A percentile compares a stretch with the other conserved stretches of the same genome.
Conservation (phyloP, 2,888 invertebrate species). For the Muschampia plurimacula region DNA sequence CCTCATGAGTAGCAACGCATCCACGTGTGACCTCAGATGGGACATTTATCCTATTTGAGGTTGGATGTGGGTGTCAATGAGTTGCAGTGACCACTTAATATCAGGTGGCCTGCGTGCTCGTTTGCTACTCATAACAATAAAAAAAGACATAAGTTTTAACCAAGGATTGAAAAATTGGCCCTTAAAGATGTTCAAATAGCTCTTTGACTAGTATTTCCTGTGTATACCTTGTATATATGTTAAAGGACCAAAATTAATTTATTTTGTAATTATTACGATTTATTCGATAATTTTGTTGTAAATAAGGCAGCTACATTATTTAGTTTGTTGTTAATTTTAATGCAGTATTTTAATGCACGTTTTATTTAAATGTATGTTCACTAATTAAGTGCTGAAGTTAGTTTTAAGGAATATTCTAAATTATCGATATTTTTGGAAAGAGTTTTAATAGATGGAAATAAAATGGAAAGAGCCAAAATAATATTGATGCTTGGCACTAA, state of each 20-base stretch:
- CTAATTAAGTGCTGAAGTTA: not conserved
- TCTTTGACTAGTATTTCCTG: not conserved
- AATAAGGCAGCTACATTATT: slow-evolving; percentile 67
- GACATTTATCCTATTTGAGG: too few relatives aligned
- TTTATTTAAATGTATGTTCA: slow-evolving; percentile 40
- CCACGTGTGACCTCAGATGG: too few relatives aligned
- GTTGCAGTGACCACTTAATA: too few relatives aligned
- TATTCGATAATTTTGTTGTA: slow-evolving; percentile 57
- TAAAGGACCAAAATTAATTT: slow-evolving; percentile 55
- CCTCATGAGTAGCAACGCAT: too few relatives aligned
- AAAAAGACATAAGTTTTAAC: too few relatives aligned
- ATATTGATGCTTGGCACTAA: not conserved
- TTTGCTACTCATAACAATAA: too few relatives aligned
- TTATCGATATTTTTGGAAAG: slow-evolving; percentile 32
- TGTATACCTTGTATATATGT: slow-evolving; percentile 2
- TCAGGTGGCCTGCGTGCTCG: too few relatives aligned
- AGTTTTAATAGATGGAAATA: slow-evolving; percentile 18
- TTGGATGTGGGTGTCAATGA: too few relatives aligned
- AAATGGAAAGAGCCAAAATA: not conserved
- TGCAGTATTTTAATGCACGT: slow-evolving; percentile 44
- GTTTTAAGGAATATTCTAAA: not conserved
- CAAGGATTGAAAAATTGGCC: too few relatives aligned
- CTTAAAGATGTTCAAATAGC: too few relatives aligned
- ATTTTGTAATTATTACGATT: slow-evolving; percentile 44
- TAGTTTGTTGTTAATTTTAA: slow-evolving; percentile 54